Evolutionary conservation across 1,140 invertebrate species (phyloP).

Genomic region (Holcopasites calliopsidis): DNA sequence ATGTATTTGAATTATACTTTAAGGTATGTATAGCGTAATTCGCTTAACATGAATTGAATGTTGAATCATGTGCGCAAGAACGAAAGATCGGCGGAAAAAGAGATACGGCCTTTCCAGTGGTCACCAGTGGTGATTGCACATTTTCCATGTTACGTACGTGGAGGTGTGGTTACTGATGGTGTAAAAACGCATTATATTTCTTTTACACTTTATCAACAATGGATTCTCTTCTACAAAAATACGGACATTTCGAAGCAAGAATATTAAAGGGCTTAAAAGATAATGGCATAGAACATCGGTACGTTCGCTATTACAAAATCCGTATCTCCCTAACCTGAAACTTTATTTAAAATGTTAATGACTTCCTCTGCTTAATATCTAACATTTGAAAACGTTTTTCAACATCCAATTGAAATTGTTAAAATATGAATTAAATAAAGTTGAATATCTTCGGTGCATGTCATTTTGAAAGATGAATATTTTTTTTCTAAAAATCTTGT

Average conservation of each 20-base stretch:
- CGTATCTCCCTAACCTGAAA: slow-evolving; percentile 43
- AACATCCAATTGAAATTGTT: not conserved
- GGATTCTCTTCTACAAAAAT: slow-evolving; percentile 43
- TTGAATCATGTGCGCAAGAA: not conserved
- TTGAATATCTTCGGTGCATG: not conserved
- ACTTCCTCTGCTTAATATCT: slow-evolving; percentile 3
- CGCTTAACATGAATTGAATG: no score
- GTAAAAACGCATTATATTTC: slow-evolving; percentile 13
- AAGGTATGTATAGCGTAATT: not conserved
- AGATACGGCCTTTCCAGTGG: slow-evolving; percentile 3
- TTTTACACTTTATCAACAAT: slow-evolving; percentile 36
- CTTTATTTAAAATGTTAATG: not conserved
- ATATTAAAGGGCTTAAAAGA: slow-evolving; percentile 54
- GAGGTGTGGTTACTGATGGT: slow-evolving; percentile 30
- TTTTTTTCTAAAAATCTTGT: no score
- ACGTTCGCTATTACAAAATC: slow-evolving; percentile 20
- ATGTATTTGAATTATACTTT: not conserved
- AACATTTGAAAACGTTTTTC: not conserved
- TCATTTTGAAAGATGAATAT: not conserved
- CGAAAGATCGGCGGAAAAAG: slow-evolving; percentile 18
- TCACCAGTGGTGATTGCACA: not conserved
- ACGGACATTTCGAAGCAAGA: slow-evolving; percentile 47
- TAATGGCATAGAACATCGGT: slow-evolving; percentile 61
- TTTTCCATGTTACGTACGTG: slow-evolving; percentile 14
- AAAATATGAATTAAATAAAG: not conserved